These are phyloP conservation scores for Drosophila subsilvestris DNA, from an alignment of 2,888 invertebrate species.

Conservation along the genomic window DNA sequence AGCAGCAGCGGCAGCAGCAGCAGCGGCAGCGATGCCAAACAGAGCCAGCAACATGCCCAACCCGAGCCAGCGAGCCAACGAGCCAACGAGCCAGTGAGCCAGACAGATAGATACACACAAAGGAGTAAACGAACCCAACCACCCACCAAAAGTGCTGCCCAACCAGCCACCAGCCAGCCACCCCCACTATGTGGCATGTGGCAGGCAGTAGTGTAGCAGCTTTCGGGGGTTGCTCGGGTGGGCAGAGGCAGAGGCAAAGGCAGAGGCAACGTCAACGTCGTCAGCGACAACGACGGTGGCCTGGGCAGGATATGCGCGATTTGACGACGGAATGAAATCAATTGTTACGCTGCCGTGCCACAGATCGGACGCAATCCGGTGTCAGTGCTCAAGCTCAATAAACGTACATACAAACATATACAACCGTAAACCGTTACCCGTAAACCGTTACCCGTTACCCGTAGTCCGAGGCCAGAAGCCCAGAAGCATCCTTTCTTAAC, in stretches of 20 bases:
- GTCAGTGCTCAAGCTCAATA: conserved; percentile 61
- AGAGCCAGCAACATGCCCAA: conserved; percentile 57
- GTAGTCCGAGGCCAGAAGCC: conserved; percentile 19
- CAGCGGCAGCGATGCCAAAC: conserved; percentile 36
- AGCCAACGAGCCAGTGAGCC: conserved; percentile 28
- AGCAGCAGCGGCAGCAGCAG: conserved; percentile 55
- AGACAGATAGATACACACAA: conserved; percentile 53
- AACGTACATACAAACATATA: not conserved
- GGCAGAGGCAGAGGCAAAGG: conserved; percentile 11
- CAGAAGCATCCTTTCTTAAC: conserved; percentile 44
- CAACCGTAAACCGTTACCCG: conserved; percentile 37
- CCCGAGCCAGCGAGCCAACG: conserved; percentile 24
- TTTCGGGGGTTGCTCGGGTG: conserved; percentile 55
- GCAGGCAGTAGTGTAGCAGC: not conserved
- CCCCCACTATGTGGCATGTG: conserved; percentile 41
- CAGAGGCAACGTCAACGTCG: conserved; percentile 30
- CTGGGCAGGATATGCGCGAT: conserved; percentile 82
- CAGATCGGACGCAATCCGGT: conserved; percentile 84
- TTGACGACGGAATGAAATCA: conserved; percentile 84
- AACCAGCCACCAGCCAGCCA: conserved; percentile 44
- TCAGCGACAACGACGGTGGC: conserved; percentile 68
- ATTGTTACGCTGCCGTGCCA: conserved; percentile 84
- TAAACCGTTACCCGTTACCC: conserved; percentile 28
- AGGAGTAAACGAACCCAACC: conserved; percentile 19
- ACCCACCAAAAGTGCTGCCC: conserved; percentile 38